A percentile compares a stretch with the other conserved stretches of the same genome.
Conservation (phyloP, 1,140 invertebrate species). For the Sitodiplosis mosellana region DNA sequence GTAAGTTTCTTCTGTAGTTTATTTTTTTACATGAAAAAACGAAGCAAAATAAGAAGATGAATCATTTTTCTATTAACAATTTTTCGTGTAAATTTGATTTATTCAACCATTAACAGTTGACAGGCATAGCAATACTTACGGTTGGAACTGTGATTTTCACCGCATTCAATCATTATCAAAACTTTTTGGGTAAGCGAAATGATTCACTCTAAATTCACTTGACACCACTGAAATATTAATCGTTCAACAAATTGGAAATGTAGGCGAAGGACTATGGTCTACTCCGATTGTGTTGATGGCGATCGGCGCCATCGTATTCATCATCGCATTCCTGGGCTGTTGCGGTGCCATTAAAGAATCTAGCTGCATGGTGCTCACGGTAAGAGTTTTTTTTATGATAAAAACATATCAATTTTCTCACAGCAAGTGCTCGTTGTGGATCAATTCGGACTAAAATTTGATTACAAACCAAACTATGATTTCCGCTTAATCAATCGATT, state of each 20-base stretch:
- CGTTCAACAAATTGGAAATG: neutral
- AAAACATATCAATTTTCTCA: neutral
- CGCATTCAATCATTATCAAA: slow-evolving; percentile 43
- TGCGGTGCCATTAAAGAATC: slow-evolving; percentile 72
- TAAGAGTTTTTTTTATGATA: slow-evolving; percentile 24
- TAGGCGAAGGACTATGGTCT: slow-evolving; percentile 39
- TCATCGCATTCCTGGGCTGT: slow-evolving; percentile 76
- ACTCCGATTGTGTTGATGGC: slow-evolving; percentile 61
- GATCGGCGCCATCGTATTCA: slow-evolving; percentile 64
- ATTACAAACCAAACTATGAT: too few species aligned
- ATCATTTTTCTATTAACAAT: too few species aligned
- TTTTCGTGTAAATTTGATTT: too few species aligned
- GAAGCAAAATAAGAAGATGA: too few species aligned
- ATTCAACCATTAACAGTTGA: slow-evolving; percentile 53
- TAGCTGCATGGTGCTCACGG: slow-evolving; percentile 73
- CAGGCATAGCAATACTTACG: slow-evolving; percentile 51
- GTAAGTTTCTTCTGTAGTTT: slow-evolving; percentile 32
- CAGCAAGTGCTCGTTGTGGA: neutral
- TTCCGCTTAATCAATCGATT: too few species aligned
- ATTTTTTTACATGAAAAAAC: too few species aligned
- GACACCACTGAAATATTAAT: neutral
- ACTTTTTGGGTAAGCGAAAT: slow-evolving; percentile 41
- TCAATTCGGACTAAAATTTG: too few species aligned
- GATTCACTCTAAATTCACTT: neutral
- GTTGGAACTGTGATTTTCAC: slow-evolving; percentile 49